Conservation (phyloP, 2,797 vertebrate species). For the Micromesistius poutassou region DNA sequence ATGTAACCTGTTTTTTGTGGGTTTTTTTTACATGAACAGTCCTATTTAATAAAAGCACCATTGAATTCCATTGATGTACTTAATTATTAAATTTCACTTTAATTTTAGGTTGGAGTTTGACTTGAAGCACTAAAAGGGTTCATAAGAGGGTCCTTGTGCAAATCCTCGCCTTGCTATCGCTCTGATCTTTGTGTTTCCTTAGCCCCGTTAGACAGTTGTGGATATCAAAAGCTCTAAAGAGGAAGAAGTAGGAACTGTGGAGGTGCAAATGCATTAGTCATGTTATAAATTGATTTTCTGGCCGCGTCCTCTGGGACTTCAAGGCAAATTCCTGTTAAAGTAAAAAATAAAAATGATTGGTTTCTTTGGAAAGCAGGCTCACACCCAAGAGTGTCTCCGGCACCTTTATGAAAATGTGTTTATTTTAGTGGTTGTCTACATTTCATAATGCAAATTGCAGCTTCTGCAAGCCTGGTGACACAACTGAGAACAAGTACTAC, state of each 20-base stretch:
- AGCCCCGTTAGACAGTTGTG: conserved; percentile 33
- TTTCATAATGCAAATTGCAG: conserved; percentile 19
- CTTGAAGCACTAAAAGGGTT: conserved; percentile 38
- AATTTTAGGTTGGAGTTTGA: conserved; percentile 40
- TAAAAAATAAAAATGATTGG: conserved; percentile 40
- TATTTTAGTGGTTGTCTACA: conserved; percentile 1
- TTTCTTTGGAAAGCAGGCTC: conserved; percentile 39
- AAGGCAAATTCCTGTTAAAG: conserved; percentile 57
- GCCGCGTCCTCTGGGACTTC: conserved; percentile 47
- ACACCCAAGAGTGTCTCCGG: conserved; percentile 4
- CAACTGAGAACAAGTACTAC: conserved; percentile 7
- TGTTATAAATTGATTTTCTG: conserved; percentile 68
- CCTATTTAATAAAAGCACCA: conserved; percentile 30
- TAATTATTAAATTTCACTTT: conserved; percentile 51
- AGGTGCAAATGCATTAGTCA: conserved; percentile 62
- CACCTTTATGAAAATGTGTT: conserved; percentile 3
- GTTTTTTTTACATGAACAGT: conserved; percentile 17
- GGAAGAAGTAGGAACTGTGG: conserved; percentile 51
- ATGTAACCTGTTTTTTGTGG: conserved; percentile 5
- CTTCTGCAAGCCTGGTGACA: conserved; percentile 20
- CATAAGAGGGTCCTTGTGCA: conserved; percentile 39
- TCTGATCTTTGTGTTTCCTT: conserved; percentile 57
- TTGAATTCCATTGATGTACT: conserved; percentile 37
- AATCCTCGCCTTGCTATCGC: conserved; percentile 46
- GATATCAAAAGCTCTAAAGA: conserved; percentile 55